Evolutionary conservation across 2,113 vertebrate species (phyloP).

Genomic region (Motacilla tschutschensis): DNA sequence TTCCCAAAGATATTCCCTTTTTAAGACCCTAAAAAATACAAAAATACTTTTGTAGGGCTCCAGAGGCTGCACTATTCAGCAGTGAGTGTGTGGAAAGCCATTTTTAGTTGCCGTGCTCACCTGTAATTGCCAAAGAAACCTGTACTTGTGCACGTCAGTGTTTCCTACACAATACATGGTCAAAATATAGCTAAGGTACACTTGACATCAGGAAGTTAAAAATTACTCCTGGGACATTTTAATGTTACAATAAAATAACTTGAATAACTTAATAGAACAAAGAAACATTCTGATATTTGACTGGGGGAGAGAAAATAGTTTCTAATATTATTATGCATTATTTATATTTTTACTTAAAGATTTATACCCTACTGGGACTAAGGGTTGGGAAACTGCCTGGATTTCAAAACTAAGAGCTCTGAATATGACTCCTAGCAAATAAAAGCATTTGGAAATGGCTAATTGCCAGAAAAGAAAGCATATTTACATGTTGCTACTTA

Average conservation of each 20-base stretch:
- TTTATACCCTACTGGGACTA: neutral
- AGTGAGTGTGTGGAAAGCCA: neutral
- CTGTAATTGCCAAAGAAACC: neutral
- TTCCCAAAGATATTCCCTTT: neutral
- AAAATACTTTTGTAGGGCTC: neutral
- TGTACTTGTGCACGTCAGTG: fast-evolving
- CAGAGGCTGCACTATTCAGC: neutral
- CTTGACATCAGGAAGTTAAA: neutral
- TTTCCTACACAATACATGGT: neutral
- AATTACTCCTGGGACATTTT: neutral
- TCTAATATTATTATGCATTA: neutral
- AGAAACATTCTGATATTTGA: neutral
- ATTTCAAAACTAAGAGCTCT: neutral
- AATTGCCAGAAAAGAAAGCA: neutral
- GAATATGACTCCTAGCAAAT: neutral
- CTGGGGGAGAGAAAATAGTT: neutral
- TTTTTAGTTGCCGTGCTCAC: neutral
- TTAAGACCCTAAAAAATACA: neutral
- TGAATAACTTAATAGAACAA: neutral
- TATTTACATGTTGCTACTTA: neutral
- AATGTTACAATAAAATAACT: neutral
- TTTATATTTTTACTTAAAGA: neutral
- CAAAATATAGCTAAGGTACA: neutral
- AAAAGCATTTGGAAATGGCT: neutral
- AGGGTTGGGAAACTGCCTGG: neutral